A percentile compares a stretch with the other conserved stretches of the same genome.
These are phyloP conservation scores for Spisula solida DNA, from an alignment of 2,888 invertebrate genomes.

Conservation along the genomic window DNA sequence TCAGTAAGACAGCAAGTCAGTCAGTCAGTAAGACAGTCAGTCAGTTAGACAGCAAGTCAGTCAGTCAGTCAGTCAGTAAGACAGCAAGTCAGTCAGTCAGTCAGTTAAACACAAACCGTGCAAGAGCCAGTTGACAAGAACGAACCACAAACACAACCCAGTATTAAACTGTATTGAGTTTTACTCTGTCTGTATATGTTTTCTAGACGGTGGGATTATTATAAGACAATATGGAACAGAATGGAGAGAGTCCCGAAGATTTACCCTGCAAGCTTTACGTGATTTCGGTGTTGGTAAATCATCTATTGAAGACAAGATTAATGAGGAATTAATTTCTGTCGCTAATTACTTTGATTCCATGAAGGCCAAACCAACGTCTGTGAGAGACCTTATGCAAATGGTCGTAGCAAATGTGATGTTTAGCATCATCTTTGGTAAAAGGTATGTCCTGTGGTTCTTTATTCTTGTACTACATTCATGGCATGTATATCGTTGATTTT, in stretches of 20 bases:
- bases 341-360: constrained; percentile 42
- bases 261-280: constrained; percentile 68
- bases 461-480: no score
- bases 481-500: no score
- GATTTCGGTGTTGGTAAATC: constrained; percentile 76
- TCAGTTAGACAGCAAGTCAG: no score
- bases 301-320: constrained; percentile 71
- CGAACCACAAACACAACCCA: no score
- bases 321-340: constrained; percentile 60
- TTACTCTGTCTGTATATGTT: no score
- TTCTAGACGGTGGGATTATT: constrained; percentile 12
- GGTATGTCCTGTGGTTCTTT: constrained; percentile 55
- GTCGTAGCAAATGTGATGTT: constrained; percentile 75
- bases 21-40: no score
- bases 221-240: constrained; percentile 43
- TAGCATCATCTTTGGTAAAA: constrained; percentile 72
- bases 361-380: constrained; percentile 54
- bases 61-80: no score
- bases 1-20: no score
- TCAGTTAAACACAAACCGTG: no score
- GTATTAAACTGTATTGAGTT: no score
- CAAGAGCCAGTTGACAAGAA: no score
- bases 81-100: no score
- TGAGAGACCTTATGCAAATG: constrained; percentile 62
- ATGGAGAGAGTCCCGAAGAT: constrained; percentile 69